Base-by-base conservation (phyloP, 2,797 vertebrate species). In the Centroberyx gerrardi region DNA sequence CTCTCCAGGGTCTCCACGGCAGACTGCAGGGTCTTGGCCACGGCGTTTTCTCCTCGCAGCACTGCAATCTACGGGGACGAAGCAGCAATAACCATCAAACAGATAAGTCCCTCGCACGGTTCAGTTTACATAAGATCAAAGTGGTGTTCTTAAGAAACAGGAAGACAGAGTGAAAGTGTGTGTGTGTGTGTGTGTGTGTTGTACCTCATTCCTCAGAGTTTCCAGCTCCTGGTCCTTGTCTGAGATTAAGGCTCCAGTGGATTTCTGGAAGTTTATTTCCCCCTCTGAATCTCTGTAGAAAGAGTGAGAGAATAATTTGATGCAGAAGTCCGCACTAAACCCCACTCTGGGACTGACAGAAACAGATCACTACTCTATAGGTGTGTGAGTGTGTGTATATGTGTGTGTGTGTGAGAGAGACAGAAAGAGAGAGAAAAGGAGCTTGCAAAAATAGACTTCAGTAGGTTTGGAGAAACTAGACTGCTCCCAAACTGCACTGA, bases 141-240 rank as follows among this genome's bases (percentile, higher is more conserved):
- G 42, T 4, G 7, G 6, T 18, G n/a, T 51, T 55, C 54, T 14
- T 8, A 15, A 29, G 27, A 55, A 12, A 31, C 6, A 5, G 28
- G 4, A 55, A 13, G 54, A 13, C 9, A 13, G 33, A 40, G 9
- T 40, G 9, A 18, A 59, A 1, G 9, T 10, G 4, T 33, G 7
- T 56, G 29, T 44, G 59, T 28, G 40, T 33, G 22, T 14, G 15
- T 27, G 40, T 60, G 18, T 93, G 10, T 42, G 58, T 13, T 33
- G 29, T 90, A 98, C 98, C 97, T 99, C 98, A 6, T 95, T 97
- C 87, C 96, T 94, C 88, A 99, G 96, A 44, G 94, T 96, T 74
- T 98, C 96, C 81, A 99, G 93, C 70, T 99, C 97, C 44, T 88
- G 94, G 83, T 99, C 97, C 90, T 96, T 97, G 60, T 98, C 95